Base-by-base conservation (phyloP, 2,797 vertebrate species). In the Thaleichthys pacificus region DNA sequence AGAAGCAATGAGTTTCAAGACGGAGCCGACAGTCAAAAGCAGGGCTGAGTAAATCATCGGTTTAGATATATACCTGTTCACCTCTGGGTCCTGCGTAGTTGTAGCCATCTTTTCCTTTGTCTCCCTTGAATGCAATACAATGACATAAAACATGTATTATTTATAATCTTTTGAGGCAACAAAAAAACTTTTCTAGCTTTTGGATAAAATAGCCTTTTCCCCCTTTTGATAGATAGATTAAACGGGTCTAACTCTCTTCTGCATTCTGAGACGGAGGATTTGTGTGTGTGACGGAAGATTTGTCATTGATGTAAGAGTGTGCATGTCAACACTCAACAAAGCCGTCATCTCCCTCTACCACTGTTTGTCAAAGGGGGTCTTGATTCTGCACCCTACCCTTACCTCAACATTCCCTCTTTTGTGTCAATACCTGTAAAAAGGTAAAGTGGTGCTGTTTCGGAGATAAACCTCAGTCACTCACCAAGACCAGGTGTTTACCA, bases 91-190 rank as follows among this genome's bases (percentile, higher is more conserved):
- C 79, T 42, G 69, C 21, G 56, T 73, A 77, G 65, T 73, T 84
- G 60, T 81, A 72, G 2, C 82, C 82, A 51, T 77, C 67, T 64
- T 79, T 84, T 24, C 82, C 82, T 65, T 35, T 51, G 56, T 81
- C 77, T 38, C 82, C 82, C 82, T 84, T 42, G n/a, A 79, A 77
- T 49, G 17, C 22, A 61, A 30, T 66, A 42, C 11, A 49, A 26
- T 24, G 0, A 60, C 21, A 70, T 15, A 17, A 28, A 4, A 19
- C 28, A 8, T 61, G 51, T 56, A 56, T 56, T 19, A n/a, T n/a
- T 56, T 5, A 9, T 56, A 3, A 15, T n/a, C 19, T n/a, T 42
- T 12, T 3, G 6, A 17, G 4, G 19, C 17, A 8, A 56, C n/a
- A 6, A 51, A 19, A 19, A 9, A 4, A 28, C 3, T 0, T 5